Evolutionary conservation across 1,140 invertebrate genomes (phyloP), one percentile per base, ranked within the genome.

Genomic region (Drosophila sturtevanti): DNA sequence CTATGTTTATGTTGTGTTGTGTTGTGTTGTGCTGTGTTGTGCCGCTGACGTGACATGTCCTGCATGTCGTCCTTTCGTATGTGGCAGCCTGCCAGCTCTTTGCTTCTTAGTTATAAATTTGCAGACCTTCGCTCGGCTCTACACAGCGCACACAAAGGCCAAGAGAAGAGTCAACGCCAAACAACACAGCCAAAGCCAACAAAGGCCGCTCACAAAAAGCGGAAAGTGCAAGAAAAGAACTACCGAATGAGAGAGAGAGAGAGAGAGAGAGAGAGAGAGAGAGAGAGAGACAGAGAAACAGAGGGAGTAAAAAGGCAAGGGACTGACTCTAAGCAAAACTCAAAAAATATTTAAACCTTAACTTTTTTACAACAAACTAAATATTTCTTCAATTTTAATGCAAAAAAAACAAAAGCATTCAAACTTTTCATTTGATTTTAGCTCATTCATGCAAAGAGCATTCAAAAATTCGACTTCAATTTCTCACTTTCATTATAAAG

Each of bases 31-130:
- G 81, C 71, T 74, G 60, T 34, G 74, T 87, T 86, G 79, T 87
- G 81, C 74, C 84, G 79, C 72, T 87, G 82, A 87, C 82, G 79
- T 87, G 82, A 87, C 79, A 78, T 89, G 84, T 87, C 75, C 84
- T 87, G 77, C 81, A 41, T 64, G 59, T 37, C 27, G 61, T 65
- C 69, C 72, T 48, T 21, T 69, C 68, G 63, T 84, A 44, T 81
- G 68, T 75, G 74, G 64, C 79, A 69, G 74, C 27, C 54, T 76
- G 73, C 73, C 73, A 77, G 58, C 72, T 58, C 55, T 58, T 58
- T 58, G 55, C 55, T 41, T 16, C 38, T 31, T 38, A 38, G n/a
- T 63, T 52, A 34, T 63, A 77, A 77, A 69, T 77, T 77, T 77
- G 24, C 35, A 59, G 65, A 31, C 37, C 35, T 34, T 37, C 37